Base-by-base conservation (phyloP, 2,797 vertebrate genomes). In the Silurus aristotelis region DNA sequence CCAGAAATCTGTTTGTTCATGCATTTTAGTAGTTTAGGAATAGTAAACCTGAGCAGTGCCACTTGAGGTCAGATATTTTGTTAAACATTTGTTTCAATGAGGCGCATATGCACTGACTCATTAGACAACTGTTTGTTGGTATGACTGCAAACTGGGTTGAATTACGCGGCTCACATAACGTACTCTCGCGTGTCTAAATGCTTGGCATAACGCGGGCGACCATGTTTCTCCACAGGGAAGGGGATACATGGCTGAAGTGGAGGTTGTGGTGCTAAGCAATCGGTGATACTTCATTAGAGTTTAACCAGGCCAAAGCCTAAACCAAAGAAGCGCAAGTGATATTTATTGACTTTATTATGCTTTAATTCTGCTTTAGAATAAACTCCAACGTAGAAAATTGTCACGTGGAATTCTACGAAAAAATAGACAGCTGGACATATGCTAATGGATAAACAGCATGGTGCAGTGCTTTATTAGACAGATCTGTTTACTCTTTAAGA, bases 71-170 rank as follows among this genome's bases (percentile, higher is more conserved):
- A 25, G 20, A 80, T 64, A 67, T 85, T 87, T 80, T 31, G 72
- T 79, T 31, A 73, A 63, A 67, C 75, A 79, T 85, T 87, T 86
- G 79, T 60, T 87, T 80, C 58, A 66, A 75, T 83, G 82, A 87
- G 67, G 60, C 20, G 17, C 84, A 60, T 55, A 76, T 68, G 84
- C 43, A 27, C 61, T 83, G 83, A 88, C 64, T 89, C 79, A 83
- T 86, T 89, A 87, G 31, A 73, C 86, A 86, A 87, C 85, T 87
- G 89, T 73, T 84, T 87, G 73, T 76, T 84, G 85, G 84, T 88
- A 88, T 88, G 86, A 56, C 78, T 85, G 38, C 77, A 61, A 82
- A 78, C 48, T 68, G 83, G 86, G 64, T 90, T 84, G 70, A 43
- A 77, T 89, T 80, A 84, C 87, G 48, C 3, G 20, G 85, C 79